Evolutionary conservation across 2,797 vertebrate species (phyloP), one percentile per base, ranked within the genome.

Genomic region (Peromyscus nudipes): DNA sequence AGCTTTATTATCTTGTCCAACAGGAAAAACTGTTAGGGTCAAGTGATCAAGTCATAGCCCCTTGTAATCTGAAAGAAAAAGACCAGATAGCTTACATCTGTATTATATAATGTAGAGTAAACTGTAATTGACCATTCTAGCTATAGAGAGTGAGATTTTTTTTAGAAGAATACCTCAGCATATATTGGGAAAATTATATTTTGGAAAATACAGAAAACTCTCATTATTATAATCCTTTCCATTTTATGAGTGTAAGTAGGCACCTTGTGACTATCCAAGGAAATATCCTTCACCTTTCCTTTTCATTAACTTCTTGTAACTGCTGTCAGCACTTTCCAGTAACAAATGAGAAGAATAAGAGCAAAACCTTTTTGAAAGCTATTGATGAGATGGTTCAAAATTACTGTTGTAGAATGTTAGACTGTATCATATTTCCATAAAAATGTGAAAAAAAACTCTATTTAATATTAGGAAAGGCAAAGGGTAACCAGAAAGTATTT

Each of bases 271-370:
- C 27, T 49, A 84, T 7, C 8, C 19, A 81, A 94, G 49, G 21
- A 12, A 73, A 80, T 55, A 49, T 55, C 40, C 31, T 94, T 97
- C 60, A 89, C 34, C 62, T 94, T 94, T 96, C 62, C 37, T 92
- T 34, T 77, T 29, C 65, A 81, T 85, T 94, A 77, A 94, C 91
- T 95, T 96, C 34, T 79, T 89, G 62, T 86, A 92, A 89, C 21
- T 75, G 40, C 23, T 65, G 16, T 77, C 25, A 84, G 25, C 37
- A 52, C 73, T 60, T 80, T 97, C 88, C 75, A 88, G n/a, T 96
- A 80, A 89, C 16, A 17, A 75, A 89, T 23, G 10, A 60, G 21
- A 94, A 90, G 31, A 89, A 12, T 81, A 62, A 83, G 27, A 73
- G 49, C 57, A 80, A 97, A 80, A 69, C 4, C 37, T 89, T 27